Evolutionary conservation across 1,140 invertebrate genomes (phyloP).

Genomic region (Globodera rostochiensis): DNA sequence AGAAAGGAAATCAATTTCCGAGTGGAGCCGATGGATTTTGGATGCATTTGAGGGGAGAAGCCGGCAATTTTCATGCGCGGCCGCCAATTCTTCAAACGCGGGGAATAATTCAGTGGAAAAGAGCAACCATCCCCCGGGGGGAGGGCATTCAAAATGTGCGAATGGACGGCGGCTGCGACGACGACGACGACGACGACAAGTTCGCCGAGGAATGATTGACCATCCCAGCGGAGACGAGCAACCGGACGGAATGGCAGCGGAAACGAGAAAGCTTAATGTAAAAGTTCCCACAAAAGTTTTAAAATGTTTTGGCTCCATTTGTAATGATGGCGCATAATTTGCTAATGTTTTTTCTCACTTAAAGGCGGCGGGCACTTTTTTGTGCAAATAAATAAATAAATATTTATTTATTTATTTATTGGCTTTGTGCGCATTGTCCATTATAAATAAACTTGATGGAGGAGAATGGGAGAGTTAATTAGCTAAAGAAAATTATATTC

Average conservation of each 20-base stretch:
- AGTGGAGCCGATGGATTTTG: constrained; percentile 1
- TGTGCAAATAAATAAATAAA: too few species aligned
- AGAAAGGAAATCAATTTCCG: constrained; percentile 15
- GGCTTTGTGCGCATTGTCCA: too few species aligned
- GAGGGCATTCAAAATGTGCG: constrained; percentile 6
- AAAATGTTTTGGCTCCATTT: too few species aligned
- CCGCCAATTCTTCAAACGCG: neutral
- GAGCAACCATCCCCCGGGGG: neutral
- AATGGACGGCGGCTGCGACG: neutral
- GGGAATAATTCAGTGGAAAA: neutral
- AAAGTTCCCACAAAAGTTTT: too few species aligned
- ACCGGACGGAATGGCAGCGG: neutral
- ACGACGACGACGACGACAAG: neutral
- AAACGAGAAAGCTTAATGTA: too few species aligned
- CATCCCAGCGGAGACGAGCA: neutral
- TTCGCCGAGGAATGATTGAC: neutral
- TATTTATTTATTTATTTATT: too few species aligned
- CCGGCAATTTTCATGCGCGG: constrained; percentile 11
- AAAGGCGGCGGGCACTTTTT: too few species aligned
- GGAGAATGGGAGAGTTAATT: neutral
- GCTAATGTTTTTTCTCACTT: too few species aligned
- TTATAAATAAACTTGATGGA: constrained; percentile 1
- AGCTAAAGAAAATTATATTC: neutral
- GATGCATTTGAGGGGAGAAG: neutral
- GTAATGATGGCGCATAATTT: too few species aligned